Percentiles rank a stretch among this genome's conserved stretches.
These are phyloP conservation scores for Loripinus fragilis DNA, from an alignment of 2,888 invertebrate species.

Conservation along the genomic window DNA sequence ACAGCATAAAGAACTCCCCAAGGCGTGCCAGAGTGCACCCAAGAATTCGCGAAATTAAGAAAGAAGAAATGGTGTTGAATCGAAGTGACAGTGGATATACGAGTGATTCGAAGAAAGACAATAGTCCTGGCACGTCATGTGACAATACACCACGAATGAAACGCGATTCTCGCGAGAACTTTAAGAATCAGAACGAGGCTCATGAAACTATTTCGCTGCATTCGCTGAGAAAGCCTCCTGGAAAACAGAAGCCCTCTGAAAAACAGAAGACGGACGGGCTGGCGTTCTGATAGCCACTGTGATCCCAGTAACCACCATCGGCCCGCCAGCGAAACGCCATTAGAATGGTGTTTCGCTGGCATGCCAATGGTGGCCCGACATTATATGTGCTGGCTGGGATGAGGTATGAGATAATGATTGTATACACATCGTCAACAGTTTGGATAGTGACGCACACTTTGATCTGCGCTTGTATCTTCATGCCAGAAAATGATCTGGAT, in stretches of 20 bases:
- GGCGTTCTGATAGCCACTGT: not conserved
- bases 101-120: not conserved
- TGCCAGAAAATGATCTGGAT: no score
- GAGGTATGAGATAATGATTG: no score
- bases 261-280: not conserved
- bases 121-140: not conserved
- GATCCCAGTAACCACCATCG: no score
- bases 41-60: not conserved
- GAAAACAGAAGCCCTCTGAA: not conserved
- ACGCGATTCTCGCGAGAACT: not conserved
- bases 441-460: no score
- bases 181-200: not conserved
- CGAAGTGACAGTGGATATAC: slow-evolving; percentile 7
- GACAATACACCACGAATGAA: not conserved
- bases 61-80: not conserved
- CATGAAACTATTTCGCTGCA: not conserved
- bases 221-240: not conserved
- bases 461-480: no score
- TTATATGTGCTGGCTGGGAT: no score
- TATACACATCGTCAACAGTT: no score
- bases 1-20: not conserved
- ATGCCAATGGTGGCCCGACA: no score
- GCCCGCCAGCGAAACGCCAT: no score
- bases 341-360: no score
- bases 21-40: not conserved